Evolutionary conservation across 2,888 invertebrate species (phyloP).

Genomic region (Plebejus argus): DNA sequence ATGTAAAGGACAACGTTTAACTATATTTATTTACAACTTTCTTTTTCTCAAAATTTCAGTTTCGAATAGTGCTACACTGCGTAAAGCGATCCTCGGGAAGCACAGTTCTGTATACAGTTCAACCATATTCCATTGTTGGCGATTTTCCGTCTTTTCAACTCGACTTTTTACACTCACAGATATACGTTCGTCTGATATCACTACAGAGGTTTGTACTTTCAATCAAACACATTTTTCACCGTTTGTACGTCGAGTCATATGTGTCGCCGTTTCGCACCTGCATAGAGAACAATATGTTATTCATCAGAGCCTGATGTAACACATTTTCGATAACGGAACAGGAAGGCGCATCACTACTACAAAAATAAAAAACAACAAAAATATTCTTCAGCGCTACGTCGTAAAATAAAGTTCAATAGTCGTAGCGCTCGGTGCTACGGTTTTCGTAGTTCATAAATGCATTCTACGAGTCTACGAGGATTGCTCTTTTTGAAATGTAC

Average conservation of each 20-base stretch:
- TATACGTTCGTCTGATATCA: slow-evolving; percentile 70
- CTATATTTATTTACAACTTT: slow-evolving; percentile 47
- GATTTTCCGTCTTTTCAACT: slow-evolving; percentile 70
- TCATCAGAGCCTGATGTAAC: slow-evolving; percentile 53
- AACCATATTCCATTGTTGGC: slow-evolving; percentile 80
- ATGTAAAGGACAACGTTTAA: slow-evolving; percentile 62
- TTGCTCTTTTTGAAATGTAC: slow-evolving; percentile 24
- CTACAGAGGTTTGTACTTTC: slow-evolving; percentile 58
- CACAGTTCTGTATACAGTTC: slow-evolving; percentile 67
- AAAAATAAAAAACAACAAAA: slow-evolving; percentile 6
- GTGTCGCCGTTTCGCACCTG: slow-evolving; percentile 60
- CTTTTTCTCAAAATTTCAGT: slow-evolving; percentile 45
- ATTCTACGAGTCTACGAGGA: slow-evolving; percentile 28
- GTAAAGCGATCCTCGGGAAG: slow-evolving; percentile 65
- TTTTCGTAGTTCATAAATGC: slow-evolving; percentile 11
- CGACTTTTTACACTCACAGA: slow-evolving; percentile 55
- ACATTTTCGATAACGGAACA: slow-evolving; percentile 48
- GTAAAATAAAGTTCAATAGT: slow-evolving; percentile 20
- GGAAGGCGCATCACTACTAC: slow-evolving; percentile 59
- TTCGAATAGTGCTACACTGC: slow-evolving; percentile 55
- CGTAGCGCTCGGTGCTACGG: slow-evolving; percentile 15
- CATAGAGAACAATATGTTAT: slow-evolving; percentile 49
- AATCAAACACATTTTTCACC: slow-evolving; percentile 76
- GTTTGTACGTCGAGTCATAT: slow-evolving; percentile 61
- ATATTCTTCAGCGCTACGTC: not conserved